These are phyloP conservation scores for Ooceraea biroi DNA, from an alignment of 1,140 invertebrate genomes.

Conservation along the genomic window DNA sequence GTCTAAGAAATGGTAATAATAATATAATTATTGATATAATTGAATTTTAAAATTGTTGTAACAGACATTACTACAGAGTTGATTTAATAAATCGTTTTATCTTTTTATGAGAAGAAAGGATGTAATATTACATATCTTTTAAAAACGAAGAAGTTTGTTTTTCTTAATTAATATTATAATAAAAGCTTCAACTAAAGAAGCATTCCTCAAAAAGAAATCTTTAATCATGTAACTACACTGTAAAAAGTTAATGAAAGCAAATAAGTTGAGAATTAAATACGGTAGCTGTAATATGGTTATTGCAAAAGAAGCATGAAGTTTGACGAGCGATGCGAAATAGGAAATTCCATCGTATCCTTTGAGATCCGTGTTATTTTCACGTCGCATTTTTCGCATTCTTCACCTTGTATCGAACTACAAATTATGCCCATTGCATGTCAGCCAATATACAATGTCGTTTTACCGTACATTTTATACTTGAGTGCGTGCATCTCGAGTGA, in stretches of 20 bases:
- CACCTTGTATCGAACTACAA: slow-evolving; percentile 23
- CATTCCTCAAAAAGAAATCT: background rate
- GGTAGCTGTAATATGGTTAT: background rate
- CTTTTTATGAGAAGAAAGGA: too few species aligned
- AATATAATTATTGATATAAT: too few species aligned
- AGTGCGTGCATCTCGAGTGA: background rate
- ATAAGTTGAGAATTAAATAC: slow-evolving; percentile 11
- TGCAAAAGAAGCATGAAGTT: background rate
- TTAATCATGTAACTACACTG: background rate
- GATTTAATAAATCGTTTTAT: too few species aligned
- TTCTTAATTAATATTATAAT: background rate
- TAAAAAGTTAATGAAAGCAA: slow-evolving; percentile 12
- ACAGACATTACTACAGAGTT: too few species aligned
- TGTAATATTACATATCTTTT: too few species aligned
- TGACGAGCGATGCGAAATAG: background rate
- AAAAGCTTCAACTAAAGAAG: background rate
- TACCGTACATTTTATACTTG: slow-evolving; percentile 24
- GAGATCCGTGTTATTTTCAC: slow-evolving; percentile 30
- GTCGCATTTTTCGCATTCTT: slow-evolving; percentile 15
- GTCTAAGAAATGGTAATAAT: too few species aligned
- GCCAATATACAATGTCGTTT: slow-evolving; percentile 26
- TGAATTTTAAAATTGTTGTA: too few species aligned
- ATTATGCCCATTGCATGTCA: slow-evolving; percentile 52
- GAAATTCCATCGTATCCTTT: background rate
- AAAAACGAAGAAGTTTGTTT: too few species aligned